Percentiles rank a stretch among this genome's conserved stretches.
Evolutionary conservation across 2,797 vertebrate species (phyloP).

Genomic region (Pygocentrus nattereri): DNA sequence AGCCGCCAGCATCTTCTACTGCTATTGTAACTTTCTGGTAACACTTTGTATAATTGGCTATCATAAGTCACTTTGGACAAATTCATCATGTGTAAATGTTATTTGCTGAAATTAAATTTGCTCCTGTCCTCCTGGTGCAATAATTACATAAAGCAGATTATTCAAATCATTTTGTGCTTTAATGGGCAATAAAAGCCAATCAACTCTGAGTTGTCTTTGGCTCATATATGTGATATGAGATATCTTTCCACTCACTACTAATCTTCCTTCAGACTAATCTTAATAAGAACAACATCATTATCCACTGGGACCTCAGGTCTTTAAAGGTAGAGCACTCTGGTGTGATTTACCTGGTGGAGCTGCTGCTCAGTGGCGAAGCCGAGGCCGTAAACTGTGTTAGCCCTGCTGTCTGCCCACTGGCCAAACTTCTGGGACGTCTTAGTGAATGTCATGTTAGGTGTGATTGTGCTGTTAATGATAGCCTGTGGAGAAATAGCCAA

Average conservation of each 20-base stretch:
- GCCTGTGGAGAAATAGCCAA: conserved; percentile 77
- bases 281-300: neutral
- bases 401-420: conserved; percentile 96
- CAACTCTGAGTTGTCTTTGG: conserved; percentile 1
- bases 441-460: conserved; percentile 97
- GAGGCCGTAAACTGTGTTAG: conserved; percentile 95
- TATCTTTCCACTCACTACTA: neutral
- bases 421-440: conserved; percentile 98
- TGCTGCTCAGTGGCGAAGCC: conserved; percentile 98
- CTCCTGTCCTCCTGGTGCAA: neutral
- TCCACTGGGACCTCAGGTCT: neutral
- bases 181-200: conserved; percentile 22
- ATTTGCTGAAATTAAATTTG: conserved; percentile 3
- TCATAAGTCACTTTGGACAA: neutral
- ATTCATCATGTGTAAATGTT: neutral
- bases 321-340: neutral
- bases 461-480: conserved; percentile 96
- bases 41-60: neutral
- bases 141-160: conserved; percentile 13
- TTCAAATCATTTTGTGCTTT: conserved; percentile 9
- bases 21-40: neutral
- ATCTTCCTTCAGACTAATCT: conserved; percentile 1
- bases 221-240: neutral
- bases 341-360: conserved; percentile 86
- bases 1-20: neutral